These are phyloP conservation scores for Leptopterna dolabrata DNA, from an alignment of 2,888 invertebrate species.

Conservation along the genomic window DNA sequence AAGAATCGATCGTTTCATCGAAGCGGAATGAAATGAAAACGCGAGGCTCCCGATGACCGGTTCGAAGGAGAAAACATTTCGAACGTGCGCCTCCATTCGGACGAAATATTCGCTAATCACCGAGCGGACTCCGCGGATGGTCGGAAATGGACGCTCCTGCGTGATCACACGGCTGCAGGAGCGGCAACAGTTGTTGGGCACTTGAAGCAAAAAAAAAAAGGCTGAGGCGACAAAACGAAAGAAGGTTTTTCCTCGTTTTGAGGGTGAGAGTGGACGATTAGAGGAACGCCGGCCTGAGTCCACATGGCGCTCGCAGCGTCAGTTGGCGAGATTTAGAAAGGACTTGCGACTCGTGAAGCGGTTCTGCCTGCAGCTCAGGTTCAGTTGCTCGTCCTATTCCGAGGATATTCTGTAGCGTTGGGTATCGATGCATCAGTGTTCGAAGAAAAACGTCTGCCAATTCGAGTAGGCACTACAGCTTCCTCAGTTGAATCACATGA, in stretches of 20 bases:
- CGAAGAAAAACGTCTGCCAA: too few species aligned
- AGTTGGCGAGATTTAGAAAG: slow-evolving; percentile 30
- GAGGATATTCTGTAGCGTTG: too few species aligned
- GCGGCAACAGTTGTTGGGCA: slow-evolving; percentile 5
- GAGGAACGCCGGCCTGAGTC: slow-evolving; percentile 19
- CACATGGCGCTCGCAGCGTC: slow-evolving; percentile 23
- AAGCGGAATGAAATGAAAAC: not conserved
- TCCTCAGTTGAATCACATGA: too few species aligned
- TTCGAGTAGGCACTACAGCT: too few species aligned
- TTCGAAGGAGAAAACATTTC: not conserved
- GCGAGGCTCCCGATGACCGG: not conserved
- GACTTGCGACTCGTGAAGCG: not conserved
- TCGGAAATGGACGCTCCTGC: not conserved
- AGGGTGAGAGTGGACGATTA: not conserved
- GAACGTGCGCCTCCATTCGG: not conserved
- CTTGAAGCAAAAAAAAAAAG: not conserved
- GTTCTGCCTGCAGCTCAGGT: not conserved
- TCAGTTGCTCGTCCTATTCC: not conserved
- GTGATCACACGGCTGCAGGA: not conserved
- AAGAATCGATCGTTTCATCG: too few species aligned
- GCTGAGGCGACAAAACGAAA: not conserved
- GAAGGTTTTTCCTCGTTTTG: not conserved
- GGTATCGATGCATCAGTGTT: too few species aligned
- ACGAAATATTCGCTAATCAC: not conserved
- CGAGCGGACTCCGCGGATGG: not conserved